A percentile compares a stretch with the other conserved stretches of the same genome.
phyloP scores from a whole-genome alignment of 2,797 vertebrate species.

The Amphiprion clarkii region DNA sequence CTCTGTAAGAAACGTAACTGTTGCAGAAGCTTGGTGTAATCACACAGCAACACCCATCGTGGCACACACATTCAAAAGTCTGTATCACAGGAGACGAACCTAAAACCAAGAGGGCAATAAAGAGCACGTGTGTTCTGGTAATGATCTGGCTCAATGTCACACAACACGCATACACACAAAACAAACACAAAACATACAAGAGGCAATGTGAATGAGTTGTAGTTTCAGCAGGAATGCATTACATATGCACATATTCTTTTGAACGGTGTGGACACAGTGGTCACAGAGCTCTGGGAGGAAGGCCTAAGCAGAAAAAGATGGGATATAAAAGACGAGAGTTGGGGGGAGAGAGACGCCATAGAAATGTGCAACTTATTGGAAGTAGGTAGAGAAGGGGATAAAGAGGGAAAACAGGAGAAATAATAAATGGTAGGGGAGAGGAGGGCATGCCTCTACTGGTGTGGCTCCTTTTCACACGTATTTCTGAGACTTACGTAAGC shows the following conservation, averaged over 20 bases:
- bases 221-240: conserved; percentile 20
- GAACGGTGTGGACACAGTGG: background rate
- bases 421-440: conserved; percentile 44
- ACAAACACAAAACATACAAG: background rate
- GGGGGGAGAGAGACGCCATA: background rate
- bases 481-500: conserved; percentile 77
- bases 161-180: conserved; percentile 7
- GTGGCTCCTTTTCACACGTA: conserved; percentile 70
- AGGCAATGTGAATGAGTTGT: conserved; percentile 10
- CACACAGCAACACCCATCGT: conserved; percentile 4
- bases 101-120: conserved; percentile 20
- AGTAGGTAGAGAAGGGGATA: conserved; percentile 10
- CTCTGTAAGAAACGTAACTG: conserved; percentile 11
- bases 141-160: background rate
- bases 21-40: conserved; percentile 38
- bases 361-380: conserved; percentile 28
- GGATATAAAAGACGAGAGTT: conserved; percentile 11
- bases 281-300: conserved; percentile 12
- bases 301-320: conserved; percentile 40
- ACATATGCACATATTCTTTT: conserved; percentile 40
- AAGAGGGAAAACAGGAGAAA: conserved; percentile 42
- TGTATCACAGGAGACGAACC: conserved; percentile 5
- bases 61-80: conserved; percentile 17
- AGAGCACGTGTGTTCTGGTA: conserved; percentile 24
- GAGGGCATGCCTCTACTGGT: conserved; percentile 79